Evolutionary conservation across 2,113 vertebrate species (phyloP).

Genomic region (Indicator indicator): DNA sequence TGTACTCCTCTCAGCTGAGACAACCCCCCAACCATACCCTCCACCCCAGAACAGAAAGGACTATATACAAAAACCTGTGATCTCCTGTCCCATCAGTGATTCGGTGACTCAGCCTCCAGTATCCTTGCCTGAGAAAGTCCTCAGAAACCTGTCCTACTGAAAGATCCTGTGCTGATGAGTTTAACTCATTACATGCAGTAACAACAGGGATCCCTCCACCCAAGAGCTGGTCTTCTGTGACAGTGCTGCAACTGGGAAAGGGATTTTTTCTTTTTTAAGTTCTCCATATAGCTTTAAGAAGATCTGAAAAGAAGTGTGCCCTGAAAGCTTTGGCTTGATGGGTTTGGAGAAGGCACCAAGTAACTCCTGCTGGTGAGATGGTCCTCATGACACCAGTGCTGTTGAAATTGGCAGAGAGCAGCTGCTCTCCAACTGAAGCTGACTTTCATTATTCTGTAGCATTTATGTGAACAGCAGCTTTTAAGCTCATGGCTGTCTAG

Average conservation of each 20-base stretch:
- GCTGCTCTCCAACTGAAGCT: background rate
- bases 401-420: background rate
- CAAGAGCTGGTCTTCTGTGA: background rate
- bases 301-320: background rate
- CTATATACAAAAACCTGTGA: background rate
- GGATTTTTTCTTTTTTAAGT: background rate
- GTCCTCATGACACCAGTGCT: background rate
- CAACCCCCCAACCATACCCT: too few species aligned
- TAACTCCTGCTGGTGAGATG: background rate
- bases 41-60: background rate
- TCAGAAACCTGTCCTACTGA: accelerated
- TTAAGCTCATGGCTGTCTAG: background rate
- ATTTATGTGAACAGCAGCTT: background rate
- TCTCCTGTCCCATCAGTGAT: background rate
- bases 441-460: background rate
- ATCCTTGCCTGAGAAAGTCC: background rate
- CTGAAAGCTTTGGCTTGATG: background rate
- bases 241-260: background rate
- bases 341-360: background rate
- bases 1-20: background rate
- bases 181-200: background rate
- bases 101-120: background rate
- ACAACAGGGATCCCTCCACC: background rate
- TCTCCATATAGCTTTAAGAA: background rate
- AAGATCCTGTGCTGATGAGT: background rate